Evolutionary conservation across 2,888 invertebrate species (phyloP), one percentile per base, ranked within the genome.

Genomic region (Xiphydria camelus): DNA sequence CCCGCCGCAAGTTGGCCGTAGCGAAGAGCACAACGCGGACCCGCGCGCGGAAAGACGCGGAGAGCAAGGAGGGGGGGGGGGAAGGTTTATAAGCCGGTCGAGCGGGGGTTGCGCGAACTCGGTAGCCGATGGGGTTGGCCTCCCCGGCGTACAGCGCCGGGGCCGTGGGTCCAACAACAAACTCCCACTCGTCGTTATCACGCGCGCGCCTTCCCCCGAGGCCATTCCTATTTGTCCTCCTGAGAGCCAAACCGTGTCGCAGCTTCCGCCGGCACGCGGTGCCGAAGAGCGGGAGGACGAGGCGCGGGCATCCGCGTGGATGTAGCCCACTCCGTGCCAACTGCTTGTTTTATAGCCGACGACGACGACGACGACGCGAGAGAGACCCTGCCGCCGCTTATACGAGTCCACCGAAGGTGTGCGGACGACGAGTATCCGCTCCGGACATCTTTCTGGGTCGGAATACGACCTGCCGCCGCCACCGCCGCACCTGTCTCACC

Each of bases 231-330:
- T 72, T 72, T 71, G 71, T 70, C 70, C 70, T 69, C 63, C 66
- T 72, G 70, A 72, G 66, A 73, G 72, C 66, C 53, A 71, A 72
- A 70, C 63, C 71, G 52, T 72, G 73, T 73, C 60, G 63, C 57
- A 62, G 66, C 61, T 68, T 70, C 67, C 62, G 64, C 57, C 49
- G 44, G 64, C 65, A 63, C 46, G 52, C 46, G 39, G 48, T 45
- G 19, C 54, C 49, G 43, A 38, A 33, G 60, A 48, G 53, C 57
- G 49, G 42, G 49, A 33, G 20, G 41, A 46, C 31, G 17, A 12
- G 37, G 33, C n/a, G n/a, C n/a, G n/a, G n/a, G n/a, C n/a, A 20
- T 18, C n/a, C 9, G 48, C 41, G 21, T 4, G 22, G 32, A 50
- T 46, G 45, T 48, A 49, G 47, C 23, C 38, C 35, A 23, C 42